Evolutionary conservation across 1,140 invertebrate genomes (phyloP), one percentile per base, ranked within the genome.

Genomic region (Neodiprion virginianus): DNA sequence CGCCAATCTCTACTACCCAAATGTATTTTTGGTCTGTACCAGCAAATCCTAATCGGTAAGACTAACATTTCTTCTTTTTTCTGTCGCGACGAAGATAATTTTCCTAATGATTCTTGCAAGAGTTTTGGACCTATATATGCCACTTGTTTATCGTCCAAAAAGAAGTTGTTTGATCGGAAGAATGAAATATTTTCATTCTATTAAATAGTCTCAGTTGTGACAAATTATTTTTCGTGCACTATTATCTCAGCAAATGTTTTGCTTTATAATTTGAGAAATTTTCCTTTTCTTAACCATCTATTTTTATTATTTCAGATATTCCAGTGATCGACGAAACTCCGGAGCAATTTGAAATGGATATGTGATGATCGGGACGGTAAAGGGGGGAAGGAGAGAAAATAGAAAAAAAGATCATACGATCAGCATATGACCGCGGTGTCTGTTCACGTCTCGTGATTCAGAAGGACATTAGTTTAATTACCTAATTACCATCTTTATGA

Each of bases 311-410:
- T 83, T 23, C 74, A 86, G 85, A 86, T 68, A 72, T 75, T 67
- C 50, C 78, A 68, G 53, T 81, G 49, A 83, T 83, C 40, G 85
- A 87, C 14, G 85, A 87, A 70, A 74, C 79, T 48, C 71, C 81
- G 9, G 85, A 87, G 65, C 85, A 86, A 53, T 86, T 86, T 73
- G 81, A 85, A 53, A 87, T 87, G 85, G 85, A 87, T 47, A 85
- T 87, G 85, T 87, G 76, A 84, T 14, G 5, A 40, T 5, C 11
- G 8, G 11, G n/a, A 61, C n/a, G n/a, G n/a, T 1, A 5, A 61
- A 40, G 28, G 53, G 53, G n/a, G 53, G 5, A 40, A 40, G 5
- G 28, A 40, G 28, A 40, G 28, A 40, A 40, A 40, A 40, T 1
- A 40, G n/a, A 5, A 75, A 77, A 8, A 23, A 11, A 73, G 53